Evolutionary conservation across 2,888 invertebrate species (phyloP).

Genomic region (Aleiodes testaceus): DNA sequence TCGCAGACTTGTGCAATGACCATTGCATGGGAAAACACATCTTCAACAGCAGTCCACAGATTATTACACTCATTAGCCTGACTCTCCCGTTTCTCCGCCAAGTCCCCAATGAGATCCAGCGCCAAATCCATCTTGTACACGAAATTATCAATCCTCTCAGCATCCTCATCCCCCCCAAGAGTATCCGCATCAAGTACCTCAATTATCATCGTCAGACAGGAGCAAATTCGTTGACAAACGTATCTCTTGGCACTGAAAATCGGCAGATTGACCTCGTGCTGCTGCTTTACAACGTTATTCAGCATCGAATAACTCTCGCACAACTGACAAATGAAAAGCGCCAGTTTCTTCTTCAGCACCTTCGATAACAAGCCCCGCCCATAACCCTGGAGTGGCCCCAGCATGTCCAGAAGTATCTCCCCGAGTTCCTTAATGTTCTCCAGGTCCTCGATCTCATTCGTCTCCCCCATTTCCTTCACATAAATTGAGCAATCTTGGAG

Average conservation of each 20-base stretch:
- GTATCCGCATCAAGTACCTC: slow-evolving; percentile 60
- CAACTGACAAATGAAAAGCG: slow-evolving; percentile 65
- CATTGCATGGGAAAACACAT: slow-evolving; percentile 71
- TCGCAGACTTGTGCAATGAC: slow-evolving; percentile 72
- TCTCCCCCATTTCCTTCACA: slow-evolving; percentile 67
- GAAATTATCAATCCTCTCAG: slow-evolving; percentile 59
- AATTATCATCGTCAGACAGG: slow-evolving; percentile 66
- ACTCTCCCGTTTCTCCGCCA: slow-evolving; percentile 58
- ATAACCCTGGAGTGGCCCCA: slow-evolving; percentile 62
- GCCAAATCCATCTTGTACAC: slow-evolving; percentile 70
- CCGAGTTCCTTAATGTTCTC: slow-evolving; percentile 70
- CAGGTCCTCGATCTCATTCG: slow-evolving; percentile 67
- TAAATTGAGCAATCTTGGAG: slow-evolving; percentile 64
- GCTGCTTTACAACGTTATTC: slow-evolving; percentile 64
- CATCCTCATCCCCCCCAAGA: slow-evolving; percentile 62
- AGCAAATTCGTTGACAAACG: slow-evolving; percentile 65
- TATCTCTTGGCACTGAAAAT: slow-evolving; percentile 68
- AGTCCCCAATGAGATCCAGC: slow-evolving; percentile 64
- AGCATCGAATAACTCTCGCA: slow-evolving; percentile 64
- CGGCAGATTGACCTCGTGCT: slow-evolving; percentile 63
- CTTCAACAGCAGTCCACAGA: slow-evolving; percentile 68
- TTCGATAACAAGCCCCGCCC: slow-evolving; percentile 62
- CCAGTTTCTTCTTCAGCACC: slow-evolving; percentile 60
- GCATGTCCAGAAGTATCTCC: slow-evolving; percentile 62
- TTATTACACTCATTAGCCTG: slow-evolving; percentile 60